Evolutionary conservation across 2,888 invertebrate genomes (phyloP), one percentile per base, ranked within the genome.

Genomic region (Drosophila colorata): DNA sequence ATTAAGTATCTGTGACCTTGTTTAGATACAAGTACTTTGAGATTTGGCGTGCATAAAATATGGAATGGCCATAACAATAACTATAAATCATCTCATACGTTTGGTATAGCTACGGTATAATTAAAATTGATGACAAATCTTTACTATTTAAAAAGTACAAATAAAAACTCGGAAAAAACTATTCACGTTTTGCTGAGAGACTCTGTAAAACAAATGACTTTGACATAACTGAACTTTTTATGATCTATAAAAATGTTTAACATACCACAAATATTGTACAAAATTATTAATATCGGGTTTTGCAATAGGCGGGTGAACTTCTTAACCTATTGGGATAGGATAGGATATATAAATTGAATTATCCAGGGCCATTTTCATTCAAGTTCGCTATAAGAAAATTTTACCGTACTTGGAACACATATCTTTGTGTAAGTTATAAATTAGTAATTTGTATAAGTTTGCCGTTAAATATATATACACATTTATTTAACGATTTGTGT

Each of bases 81-180:
- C 40, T 16, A 59, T 71, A 71, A 71, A 52, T 71, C 38, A 43
- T 23, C 14, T 9, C 28, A 23, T 14, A 9, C 28, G 28, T 28
- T 28, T 9, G 28, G 28, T 2, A 2, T 31, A 28, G n/a, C 38
- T 44, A 41, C 49, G 65, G 40, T 31, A 23, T 53, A 53, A 56
- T 60, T 66, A 41, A 46, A 57, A 28, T 25, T 38, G 20, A 56
- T 78, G 74, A 56, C 61, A 43, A 37, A 53, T 74, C 53, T 38
- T 9, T 38, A 49, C n/a, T 23, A 16, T 52, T 35, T 33, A 43
- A 7, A 47, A 33, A 11, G 9, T 31, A 9, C 11, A 31, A 31
- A 55, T 71, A 66, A 70, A 52, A 68, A 31, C 7, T 25, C 7
- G 8, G 33, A 18, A 6, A 28, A 20, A 16, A 18, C 28, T 43